Conservation (phyloP, 2,888 invertebrate genomes). For the Nomada goodeniana region DNA sequence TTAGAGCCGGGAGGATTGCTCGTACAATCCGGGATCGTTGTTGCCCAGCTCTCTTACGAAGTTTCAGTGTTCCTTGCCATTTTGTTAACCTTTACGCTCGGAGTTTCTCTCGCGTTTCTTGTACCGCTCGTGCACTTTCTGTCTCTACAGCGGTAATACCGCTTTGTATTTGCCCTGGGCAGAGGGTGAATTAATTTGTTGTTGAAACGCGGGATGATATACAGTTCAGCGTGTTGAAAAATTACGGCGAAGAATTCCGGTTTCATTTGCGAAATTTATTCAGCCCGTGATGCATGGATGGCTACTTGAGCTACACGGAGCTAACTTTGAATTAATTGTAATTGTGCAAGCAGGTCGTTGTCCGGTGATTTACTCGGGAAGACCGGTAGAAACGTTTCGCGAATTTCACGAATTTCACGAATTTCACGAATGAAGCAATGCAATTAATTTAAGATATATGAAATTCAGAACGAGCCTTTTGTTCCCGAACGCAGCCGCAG, state of each 20-base stretch:
- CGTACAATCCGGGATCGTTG: constrained; percentile 23
- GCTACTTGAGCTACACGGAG: constrained; percentile 1
- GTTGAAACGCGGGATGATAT: too few species aligned
- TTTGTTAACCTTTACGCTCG: constrained; percentile 31
- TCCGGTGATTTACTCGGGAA: constrained; percentile 47
- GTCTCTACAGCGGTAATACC: not conserved
- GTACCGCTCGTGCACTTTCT: not conserved
- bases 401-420: constrained; percentile 50
- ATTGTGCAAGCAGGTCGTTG: constrained; percentile 27
- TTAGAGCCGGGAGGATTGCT: constrained; percentile 3
- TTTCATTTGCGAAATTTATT: constrained; percentile 11
- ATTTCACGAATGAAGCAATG: constrained; percentile 46
- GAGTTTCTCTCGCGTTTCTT: not conserved
- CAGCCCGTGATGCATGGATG: not conserved
- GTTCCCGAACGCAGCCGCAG: not conserved
- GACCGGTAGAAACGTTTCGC: constrained; percentile 23
- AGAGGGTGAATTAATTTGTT: not conserved
- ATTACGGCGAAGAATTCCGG: not conserved
- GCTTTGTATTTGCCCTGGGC: too few species aligned
- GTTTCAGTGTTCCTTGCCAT: constrained; percentile 31
- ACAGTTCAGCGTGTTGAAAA: not conserved
- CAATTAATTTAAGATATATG: constrained; percentile 48
- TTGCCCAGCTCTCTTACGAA: constrained; percentile 8
- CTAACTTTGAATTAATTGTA: constrained; percentile 59
- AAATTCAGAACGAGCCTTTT: constrained; percentile 45